Evolutionary conservation across 2,797 vertebrate species (phyloP).

Genomic region (Benthosema pterotum): DNA sequence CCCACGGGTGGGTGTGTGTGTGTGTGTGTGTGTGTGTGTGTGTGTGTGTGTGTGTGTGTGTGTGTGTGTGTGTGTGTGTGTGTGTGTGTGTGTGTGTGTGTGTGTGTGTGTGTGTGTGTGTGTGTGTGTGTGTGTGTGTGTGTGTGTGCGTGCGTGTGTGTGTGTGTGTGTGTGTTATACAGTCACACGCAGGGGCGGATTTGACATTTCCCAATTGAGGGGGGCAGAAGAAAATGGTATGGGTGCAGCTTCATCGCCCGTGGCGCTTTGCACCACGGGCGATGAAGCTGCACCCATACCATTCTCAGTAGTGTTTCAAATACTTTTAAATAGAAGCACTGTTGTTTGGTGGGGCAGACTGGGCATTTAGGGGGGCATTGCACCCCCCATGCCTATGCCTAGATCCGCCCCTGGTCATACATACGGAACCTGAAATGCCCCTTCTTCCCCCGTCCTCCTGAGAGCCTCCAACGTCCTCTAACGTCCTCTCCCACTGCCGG

Average conservation of each 20-base stretch:
- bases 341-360: no score
- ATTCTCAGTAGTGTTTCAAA: no score
- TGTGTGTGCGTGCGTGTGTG: neutral
- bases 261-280: no score
- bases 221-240: no score
- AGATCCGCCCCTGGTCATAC: no score
- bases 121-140: slow-evolving; percentile 1
- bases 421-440: slow-evolving; percentile 65
- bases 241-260: no score
- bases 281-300: no score
- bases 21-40: slow-evolving; percentile 1
- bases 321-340: no score
- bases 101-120: neutral
- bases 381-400: no score
- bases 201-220: no score
- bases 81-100: neutral
- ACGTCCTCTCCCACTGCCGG: slow-evolving; percentile 38
- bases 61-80: neutral
- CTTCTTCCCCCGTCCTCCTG: slow-evolving; percentile 39
- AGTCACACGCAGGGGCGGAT: no score
- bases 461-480: slow-evolving; percentile 40
- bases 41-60: neutral
- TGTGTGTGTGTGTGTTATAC: neutral
- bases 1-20: neutral
- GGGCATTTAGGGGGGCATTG: no score